A percentile compares a stretch with the other conserved stretches of the same genome.
phyloP scores from a whole-genome alignment of 2,113 vertebrate genomes.

The Garra rufa region DNA sequence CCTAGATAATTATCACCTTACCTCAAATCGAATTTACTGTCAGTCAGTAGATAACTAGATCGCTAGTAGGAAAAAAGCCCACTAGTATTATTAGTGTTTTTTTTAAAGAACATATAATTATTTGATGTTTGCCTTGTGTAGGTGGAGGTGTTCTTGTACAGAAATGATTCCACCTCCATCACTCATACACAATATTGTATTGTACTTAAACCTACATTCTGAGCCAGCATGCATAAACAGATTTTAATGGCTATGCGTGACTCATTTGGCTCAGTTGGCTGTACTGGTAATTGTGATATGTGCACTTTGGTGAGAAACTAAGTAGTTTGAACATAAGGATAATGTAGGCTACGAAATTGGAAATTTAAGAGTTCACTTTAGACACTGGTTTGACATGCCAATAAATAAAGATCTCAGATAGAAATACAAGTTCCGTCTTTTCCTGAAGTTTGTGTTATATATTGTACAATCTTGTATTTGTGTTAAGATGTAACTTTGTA shows the following conservation, averaged over 20 bases:
- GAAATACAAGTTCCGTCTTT: no score
- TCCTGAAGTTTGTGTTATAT: no score
- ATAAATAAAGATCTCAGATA: no score
- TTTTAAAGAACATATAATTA: not conserved
- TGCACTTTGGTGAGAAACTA: not conserved
- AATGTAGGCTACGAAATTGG: no score
- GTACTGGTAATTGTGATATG: not conserved
- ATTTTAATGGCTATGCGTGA: not conserved
- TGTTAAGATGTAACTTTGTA: no score
- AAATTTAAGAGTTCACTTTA: no score
- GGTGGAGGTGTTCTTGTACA: not conserved
- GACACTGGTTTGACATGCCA: no score
- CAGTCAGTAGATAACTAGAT: not conserved
- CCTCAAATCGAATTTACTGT: not conserved
- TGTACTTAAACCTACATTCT: not conserved
- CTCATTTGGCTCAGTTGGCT: not conserved
- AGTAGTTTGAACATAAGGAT: not conserved
- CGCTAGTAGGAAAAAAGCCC: not conserved
- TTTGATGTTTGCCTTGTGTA: not conserved
- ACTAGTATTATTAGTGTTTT: not conserved
- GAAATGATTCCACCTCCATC: not conserved
- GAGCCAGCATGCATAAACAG: not conserved
- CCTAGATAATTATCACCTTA: not conserved
- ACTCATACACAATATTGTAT: not conserved
- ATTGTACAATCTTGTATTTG: no score